These are phyloP conservation scores for Ceratotherium simum DNA, from an alignment of 2,113 vertebrate genomes.

Conservation along the genomic window DNA sequence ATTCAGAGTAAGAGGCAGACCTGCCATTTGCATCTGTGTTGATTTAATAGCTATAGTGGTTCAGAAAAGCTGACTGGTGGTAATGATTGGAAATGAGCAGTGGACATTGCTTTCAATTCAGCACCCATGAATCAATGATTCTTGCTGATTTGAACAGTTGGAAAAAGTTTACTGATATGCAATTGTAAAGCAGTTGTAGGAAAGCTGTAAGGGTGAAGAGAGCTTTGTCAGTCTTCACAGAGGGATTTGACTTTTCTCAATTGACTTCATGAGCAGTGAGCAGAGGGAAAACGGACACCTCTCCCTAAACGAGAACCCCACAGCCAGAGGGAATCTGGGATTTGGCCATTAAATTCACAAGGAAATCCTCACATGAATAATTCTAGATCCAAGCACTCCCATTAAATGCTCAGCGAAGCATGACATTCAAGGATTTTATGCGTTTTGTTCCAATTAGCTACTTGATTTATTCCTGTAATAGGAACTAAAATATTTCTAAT, in stretches of 20 bases:
- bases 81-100: conserved; percentile 74
- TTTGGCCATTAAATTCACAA: conserved; percentile 47
- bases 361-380: conserved; percentile 66
- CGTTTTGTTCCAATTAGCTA: conserved; percentile 78
- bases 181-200: conserved; percentile 40
- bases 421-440: conserved; percentile 76
- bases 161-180: conserved; percentile 72
- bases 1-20: conserved; percentile 44
- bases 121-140: conserved; percentile 76
- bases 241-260: conserved; percentile 29
- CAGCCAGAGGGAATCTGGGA: neutral
- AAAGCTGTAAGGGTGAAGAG: conserved; percentile 46
- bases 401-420: conserved; percentile 76
- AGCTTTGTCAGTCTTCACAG: conserved; percentile 37
- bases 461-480: conserved; percentile 70
- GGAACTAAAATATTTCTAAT: conserved; percentile 72
- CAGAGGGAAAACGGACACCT: neutral
- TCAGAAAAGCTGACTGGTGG: conserved; percentile 76
- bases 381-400: conserved; percentile 66
- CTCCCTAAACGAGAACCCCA: neutral
- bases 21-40: conserved; percentile 51
- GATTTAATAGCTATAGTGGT: conserved; percentile 70
- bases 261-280: neutral
- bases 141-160: conserved; percentile 73
- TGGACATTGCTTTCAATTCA: conserved; percentile 70